A percentile compares a stretch with the other conserved stretches of the same genome.
Conservation (phyloP, 1,140 invertebrate species). For the Ceratitis capitata region DNA sequence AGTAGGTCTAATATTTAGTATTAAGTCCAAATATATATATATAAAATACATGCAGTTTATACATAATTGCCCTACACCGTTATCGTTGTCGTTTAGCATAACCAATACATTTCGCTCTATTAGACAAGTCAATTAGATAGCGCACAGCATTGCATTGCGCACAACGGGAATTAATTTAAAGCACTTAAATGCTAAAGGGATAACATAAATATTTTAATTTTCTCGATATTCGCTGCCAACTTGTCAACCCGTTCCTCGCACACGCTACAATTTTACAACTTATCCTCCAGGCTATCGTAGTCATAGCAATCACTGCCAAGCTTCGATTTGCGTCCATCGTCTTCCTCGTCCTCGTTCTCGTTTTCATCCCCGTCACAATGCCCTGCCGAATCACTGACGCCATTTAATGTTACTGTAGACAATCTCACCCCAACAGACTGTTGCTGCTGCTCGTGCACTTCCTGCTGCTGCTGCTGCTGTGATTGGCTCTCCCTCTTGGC, state of each 20-base stretch:
- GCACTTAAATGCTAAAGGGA: constrained; percentile 7
- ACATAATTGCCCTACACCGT: constrained; percentile 21
- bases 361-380: neutral
- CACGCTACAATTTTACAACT: constrained; percentile 47
- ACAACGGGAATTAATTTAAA: neutral
- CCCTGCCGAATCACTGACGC: neutral
- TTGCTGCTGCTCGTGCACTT: neutral
- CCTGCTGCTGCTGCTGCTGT: neutral
- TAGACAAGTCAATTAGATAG: neutral
- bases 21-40: neutral
- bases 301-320: constrained; percentile 45
- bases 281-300: constrained; percentile 60
- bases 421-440: neutral
- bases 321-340: constrained; percentile 38
- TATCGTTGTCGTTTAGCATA: constrained; percentile 24
- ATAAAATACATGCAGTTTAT: neutral
- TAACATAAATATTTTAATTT: neutral
- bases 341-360: constrained; percentile 31
- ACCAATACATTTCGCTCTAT: neutral
- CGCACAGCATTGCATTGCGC: neutral
- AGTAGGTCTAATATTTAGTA: no score
- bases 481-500: neutral
- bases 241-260: neutral
- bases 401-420: neutral
- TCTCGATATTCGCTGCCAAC: neutral